Conservation (phyloP, 92 coral and sea anemone genomes). For the Muricea muricata region DNA sequence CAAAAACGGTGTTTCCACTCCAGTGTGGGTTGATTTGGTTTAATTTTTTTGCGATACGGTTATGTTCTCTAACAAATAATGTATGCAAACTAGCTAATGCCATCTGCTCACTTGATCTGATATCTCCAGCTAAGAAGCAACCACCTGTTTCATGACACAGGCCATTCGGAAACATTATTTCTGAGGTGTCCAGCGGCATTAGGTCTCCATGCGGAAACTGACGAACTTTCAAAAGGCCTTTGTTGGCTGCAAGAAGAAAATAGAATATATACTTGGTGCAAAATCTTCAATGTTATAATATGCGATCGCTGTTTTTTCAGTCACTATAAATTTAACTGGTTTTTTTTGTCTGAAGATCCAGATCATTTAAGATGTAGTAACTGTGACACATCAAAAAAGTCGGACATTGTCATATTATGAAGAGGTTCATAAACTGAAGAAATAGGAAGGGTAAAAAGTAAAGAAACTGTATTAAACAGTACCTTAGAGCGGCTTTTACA, state of each 20-base stretch:
- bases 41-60: conserved; percentile 32
- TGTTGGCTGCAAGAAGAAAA: conserved; percentile 19
- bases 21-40: conserved; percentile 27
- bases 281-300: too few species aligned
- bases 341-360: too few species aligned
- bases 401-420: too few species aligned
- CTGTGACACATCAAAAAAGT: too few species aligned
- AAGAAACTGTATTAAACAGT: too few species aligned
- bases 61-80: conserved; percentile 39
- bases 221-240: conserved; percentile 32
- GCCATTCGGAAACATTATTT: conserved; percentile 31
- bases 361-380: too few species aligned
- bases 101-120: conserved; percentile 39
- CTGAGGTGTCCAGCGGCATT: conserved; percentile 29
- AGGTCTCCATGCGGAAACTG: conserved; percentile 18
- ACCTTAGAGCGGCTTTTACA: too few species aligned
- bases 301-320: too few species aligned
- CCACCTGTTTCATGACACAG: conserved; percentile 29
- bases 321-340: too few species aligned
- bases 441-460: too few species aligned
- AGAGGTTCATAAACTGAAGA: too few species aligned
- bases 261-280: not conserved
- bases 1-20: conserved; percentile 19
- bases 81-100: conserved; percentile 26
- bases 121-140: conserved; percentile 39